These are phyloP conservation scores for Neocrepidodera transversa DNA, from an alignment of 2,888 invertebrate species.

Conservation along the genomic window DNA sequence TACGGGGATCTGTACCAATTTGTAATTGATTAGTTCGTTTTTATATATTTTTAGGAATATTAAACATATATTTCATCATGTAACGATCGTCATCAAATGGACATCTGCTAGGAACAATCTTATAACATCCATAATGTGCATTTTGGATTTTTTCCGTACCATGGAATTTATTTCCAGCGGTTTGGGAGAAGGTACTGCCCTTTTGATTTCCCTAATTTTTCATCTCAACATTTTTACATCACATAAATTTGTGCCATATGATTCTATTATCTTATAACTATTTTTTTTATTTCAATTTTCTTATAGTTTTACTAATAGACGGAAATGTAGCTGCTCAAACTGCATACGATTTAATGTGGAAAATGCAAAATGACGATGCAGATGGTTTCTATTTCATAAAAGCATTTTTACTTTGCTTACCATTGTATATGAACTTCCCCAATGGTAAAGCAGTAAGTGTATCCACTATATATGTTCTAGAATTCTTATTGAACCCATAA, in stretches of 20 bases:
- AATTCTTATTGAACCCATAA: background rate
- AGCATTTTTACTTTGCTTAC: background rate
- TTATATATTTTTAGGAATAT: slow-evolving; percentile 49
- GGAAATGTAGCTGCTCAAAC: background rate
- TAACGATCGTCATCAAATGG: slow-evolving; percentile 18
- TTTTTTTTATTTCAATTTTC: too few relatives aligned
- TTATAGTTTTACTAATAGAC: background rate
- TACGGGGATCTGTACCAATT: too few relatives aligned
- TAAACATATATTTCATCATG: slow-evolving; percentile 37
- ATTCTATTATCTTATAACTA: too few relatives aligned
- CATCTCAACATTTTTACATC: too few relatives aligned
- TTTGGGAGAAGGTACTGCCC: slow-evolving; percentile 48
- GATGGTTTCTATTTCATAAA: slow-evolving; percentile 2
- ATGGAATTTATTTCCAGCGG: slow-evolving; percentile 41
- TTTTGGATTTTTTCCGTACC: slow-evolving; percentile 48
- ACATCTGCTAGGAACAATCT: slow-evolving; percentile 47
- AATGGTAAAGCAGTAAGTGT: slow-evolving; percentile 2
- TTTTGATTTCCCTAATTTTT: background rate
- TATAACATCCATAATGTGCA: slow-evolving; percentile 45
- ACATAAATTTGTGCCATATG: too few relatives aligned
- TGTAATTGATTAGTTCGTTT: too few relatives aligned
- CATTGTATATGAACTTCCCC: background rate
- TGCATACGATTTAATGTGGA: background rate
- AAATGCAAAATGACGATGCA: background rate
- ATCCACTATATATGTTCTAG: background rate